A percentile compares a stretch with the other conserved stretches of the same genome.
These are phyloP conservation scores for Agriopis leucophaearia DNA, from an alignment of 2,888 invertebrate species.

Conservation along the genomic window DNA sequence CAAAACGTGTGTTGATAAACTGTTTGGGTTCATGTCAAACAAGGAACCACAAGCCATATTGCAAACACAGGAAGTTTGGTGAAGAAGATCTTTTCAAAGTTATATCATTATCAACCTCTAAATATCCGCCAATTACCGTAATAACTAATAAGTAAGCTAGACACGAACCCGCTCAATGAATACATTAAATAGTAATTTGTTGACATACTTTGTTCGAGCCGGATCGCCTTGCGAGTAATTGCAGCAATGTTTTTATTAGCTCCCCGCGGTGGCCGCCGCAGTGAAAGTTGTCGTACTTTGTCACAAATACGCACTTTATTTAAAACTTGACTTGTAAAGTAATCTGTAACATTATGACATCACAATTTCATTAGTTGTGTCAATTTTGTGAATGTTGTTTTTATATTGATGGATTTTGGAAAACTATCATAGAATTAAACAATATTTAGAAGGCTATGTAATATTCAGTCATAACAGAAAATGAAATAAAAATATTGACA, in stretches of 20 bases:
- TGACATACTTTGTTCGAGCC: conserved; percentile 78
- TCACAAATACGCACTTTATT: conserved; percentile 32
- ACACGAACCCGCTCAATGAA: conserved; percentile 79
- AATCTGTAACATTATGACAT: neutral
- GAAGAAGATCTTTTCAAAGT: neutral
- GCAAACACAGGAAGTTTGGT: too few relatives aligned
- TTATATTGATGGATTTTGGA: neutral
- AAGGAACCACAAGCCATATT: neutral
- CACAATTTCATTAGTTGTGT: neutral
- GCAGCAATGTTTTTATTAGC: conserved; percentile 68
- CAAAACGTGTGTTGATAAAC: too few relatives aligned
- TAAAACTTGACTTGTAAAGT: conserved; percentile 10
- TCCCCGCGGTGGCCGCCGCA: conserved; percentile 50
- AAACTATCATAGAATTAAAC: too few relatives aligned
- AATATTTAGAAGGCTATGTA: too few relatives aligned
- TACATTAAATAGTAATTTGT: conserved; percentile 84
- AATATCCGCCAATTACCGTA: conserved; percentile 66
- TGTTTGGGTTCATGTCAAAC: neutral
- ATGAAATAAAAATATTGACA: neutral
- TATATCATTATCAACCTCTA: conserved; percentile 64
- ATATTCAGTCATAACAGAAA: neutral
- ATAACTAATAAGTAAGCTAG: conserved; percentile 75
- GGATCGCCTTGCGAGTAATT: conserved; percentile 80
- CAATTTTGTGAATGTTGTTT: neutral
- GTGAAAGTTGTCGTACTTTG: conserved; percentile 51